Base-by-base conservation (phyloP, 1,140 invertebrate species). In the Brachionus angularis region DNA sequence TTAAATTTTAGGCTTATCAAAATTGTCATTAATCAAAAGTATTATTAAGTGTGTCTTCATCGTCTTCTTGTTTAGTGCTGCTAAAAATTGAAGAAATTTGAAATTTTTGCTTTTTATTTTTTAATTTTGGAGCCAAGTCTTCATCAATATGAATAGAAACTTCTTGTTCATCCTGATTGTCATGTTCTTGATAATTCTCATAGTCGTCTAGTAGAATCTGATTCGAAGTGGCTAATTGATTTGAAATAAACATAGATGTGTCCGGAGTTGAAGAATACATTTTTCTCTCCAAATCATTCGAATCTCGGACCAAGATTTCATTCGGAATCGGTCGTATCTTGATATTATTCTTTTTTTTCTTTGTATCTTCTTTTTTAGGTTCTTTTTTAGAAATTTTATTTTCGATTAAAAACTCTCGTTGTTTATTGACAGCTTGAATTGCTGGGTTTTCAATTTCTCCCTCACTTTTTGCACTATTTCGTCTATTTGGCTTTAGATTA, bases 201-300 rank as follows among this genome's bases (percentile, higher is more conserved):
- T 55, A 31, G 36, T 34, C 39, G 27, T 58, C 53, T 12, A 39
- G 21, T 55, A 55, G 18, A 55, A 55, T 55, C 34, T 55, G 52
- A 55, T 55, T 34, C 31, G 27, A 33, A 39, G 33, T 39, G 14
- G 23, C 18, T 5, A 29, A 16, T 39, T 58, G 33, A 58, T 58
- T 58, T 18, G 53, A 58, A 8, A 58, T 14, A 16, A 58, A 58
- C 1, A 67, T 12, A 50, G 62, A 67, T 50, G 62, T 67, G 36
- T 67, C 62, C 1, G 62, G 62, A 27, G 62, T 67, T 18, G 62
- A 67, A 14, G 62, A 25, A n/a, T 34, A 23, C 47, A 67, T 67
- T 67, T 67, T 67, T 47, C 62, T 7, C 31, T 67, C 62, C 23
- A 67, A 67, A 47, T 67, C 62, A 50, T 67, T 67, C 21, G 62